Evolutionary conservation across 2,888 invertebrate genomes (phyloP).

Genomic region (Pseudeuparius sepicola): DNA sequence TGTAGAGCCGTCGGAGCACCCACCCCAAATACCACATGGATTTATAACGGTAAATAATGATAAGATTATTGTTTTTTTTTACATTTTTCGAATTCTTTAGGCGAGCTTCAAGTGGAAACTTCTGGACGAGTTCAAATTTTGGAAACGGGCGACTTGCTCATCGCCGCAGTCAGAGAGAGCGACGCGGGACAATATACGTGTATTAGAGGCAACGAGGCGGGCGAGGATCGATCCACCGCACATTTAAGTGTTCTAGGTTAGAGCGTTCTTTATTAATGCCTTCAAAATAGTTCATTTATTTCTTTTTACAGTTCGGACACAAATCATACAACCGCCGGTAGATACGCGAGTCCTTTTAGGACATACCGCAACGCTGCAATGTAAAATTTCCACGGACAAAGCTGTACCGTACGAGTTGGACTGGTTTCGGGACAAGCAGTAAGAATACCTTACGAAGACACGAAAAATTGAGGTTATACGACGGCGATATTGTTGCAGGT

Average conservation of each 20-base stretch:
- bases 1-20: conserved; percentile 89
- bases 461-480: background rate
- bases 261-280: conserved; percentile 28
- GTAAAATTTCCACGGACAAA: conserved; percentile 88
- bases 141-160: conserved; percentile 78
- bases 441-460: conserved; percentile 36
- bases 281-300: too few species aligned
- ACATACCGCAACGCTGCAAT: conserved; percentile 85
- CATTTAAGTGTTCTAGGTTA: conserved; percentile 75
- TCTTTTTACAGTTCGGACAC: conserved; percentile 64
- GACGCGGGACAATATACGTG: conserved; percentile 90
- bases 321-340: conserved; percentile 87
- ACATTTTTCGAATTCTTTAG: conserved; percentile 32
- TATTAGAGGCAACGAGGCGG: conserved; percentile 80
- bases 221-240: conserved; percentile 72
- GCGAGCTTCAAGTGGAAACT: conserved; percentile 50
- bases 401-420: conserved; percentile 76
- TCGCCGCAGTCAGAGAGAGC: conserved; percentile 70
- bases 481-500: conserved; percentile 34
- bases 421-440: conserved; percentile 84
- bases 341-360: conserved; percentile 87
- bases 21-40: conserved; percentile 84
- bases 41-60: conserved; percentile 64
- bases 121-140: conserved; percentile 75
- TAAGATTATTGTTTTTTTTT: background rate